Base-by-base conservation (phyloP, 2,797 vertebrate genomes). In the Perodicticus potto region DNA sequence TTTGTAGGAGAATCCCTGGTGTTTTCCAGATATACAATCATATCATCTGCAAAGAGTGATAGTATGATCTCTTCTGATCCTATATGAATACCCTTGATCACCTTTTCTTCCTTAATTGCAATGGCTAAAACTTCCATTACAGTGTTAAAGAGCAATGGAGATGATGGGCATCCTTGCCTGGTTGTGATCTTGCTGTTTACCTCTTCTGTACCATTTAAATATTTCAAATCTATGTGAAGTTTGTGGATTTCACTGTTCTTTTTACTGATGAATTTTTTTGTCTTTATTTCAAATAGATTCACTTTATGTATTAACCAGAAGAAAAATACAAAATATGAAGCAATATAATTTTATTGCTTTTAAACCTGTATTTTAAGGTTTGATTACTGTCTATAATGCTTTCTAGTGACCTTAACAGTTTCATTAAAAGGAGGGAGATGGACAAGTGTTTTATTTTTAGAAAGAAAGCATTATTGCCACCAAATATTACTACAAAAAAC, bases 281-380 rank as follows among this genome's bases (percentile, higher is more conserved):
- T 84, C 40, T 73, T 74, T 61, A 69, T 74, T 95, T 76, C 73
- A 67, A 78, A 76, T 92, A 65, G 53, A 76, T 45, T 93, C 65
- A 49, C 55, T 87, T 55, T 61, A 37, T 74, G 23, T 86, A 11
- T 94, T 86, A 89, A 76, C n/a, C 16, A 74, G 27, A 67, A 90
- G 53, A 87, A 93, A 74, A 73, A 13, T 53, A 32, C 25, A 69
- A 91, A 78, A 78, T 81, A 43, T 59, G 61, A 95, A 37, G 23
- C 29, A 89, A 4, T 93, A 87, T 37, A 27, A 4, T 87, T 95
- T 95, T 82, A 69, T 78, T 80, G 61, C 86, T 87, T 93, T 3
- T 89, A 83, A 93, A 72, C 19, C n/a, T 78, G 1, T 84, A 61
- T 94, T 86, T 73, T 77, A 73, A 77, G n/a, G 43, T 89, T 80